Evolutionary conservation across 2,113 vertebrate genomes (phyloP).

Genomic region (Antechinus stuartii): DNA sequence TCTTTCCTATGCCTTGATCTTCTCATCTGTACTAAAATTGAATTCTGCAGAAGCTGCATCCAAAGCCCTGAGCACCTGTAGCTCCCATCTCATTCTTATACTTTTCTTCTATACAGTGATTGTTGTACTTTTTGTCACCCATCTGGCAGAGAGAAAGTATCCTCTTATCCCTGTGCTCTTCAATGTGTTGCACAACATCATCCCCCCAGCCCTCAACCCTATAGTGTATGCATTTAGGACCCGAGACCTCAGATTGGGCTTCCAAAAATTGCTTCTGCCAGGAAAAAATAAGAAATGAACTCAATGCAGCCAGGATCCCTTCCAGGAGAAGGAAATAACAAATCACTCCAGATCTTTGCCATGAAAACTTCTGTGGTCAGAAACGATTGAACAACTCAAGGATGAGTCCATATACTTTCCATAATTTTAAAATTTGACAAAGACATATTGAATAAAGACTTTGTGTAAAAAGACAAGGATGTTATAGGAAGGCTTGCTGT

Average conservation of each 20-base stretch:
- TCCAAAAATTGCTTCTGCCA: conserved; percentile 15
- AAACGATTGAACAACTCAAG: no score
- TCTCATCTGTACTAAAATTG: conserved; percentile 58
- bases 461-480: neutral
- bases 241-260: neutral
- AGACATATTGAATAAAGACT: neutral
- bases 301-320: neutral
- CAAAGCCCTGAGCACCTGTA: conserved; percentile 64
- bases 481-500: neutral
- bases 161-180: conserved; percentile 35
- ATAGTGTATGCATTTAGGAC: conserved; percentile 33
- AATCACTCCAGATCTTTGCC: no score
- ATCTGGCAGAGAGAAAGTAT: neutral
- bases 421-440: neutral
- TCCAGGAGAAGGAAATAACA: no score
- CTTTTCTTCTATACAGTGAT: conserved; percentile 50
- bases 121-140: conserved; percentile 22
- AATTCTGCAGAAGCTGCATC: conserved; percentile 58
- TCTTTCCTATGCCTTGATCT: conserved; percentile 57
- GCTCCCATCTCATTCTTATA: conserved; percentile 61
- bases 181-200: conserved; percentile 27
- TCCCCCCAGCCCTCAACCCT: conserved; percentile 7
- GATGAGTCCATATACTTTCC: neutral
- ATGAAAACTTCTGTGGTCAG: no score
- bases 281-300: neutral